Base-by-base conservation (phyloP, 1,140 invertebrate species). In the Drosophila sp. region DNA sequence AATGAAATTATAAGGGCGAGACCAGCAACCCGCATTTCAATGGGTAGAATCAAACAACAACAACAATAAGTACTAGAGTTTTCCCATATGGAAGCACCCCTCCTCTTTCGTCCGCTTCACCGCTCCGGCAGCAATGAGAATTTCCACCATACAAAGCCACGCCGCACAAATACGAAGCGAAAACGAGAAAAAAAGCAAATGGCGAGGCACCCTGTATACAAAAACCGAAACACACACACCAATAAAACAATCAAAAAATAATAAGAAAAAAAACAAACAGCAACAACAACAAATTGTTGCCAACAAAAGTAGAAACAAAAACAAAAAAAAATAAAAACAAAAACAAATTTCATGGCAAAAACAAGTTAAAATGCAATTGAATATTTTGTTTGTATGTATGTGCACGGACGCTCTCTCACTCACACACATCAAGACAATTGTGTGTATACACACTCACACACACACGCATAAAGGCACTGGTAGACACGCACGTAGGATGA, bases 281-380 rank as follows among this genome's bases (percentile, higher is more conserved):
- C 63, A 73, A 47, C 6, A 44, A 8, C 6, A 23, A 38, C 11
- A 58, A 65, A 78, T 79, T 66, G 64, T 79, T 83, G 50, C 56
- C 66, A 70, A 38, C 10, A 38, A 38, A 38, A 17, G 17, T 17
- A 17, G 17, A 17, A 35, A 35, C 33, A 69, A 50, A 68, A 27
- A 30, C 38, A 61, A 44, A 8, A 55, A 40, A 40, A 61, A 73
- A 23, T 60, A 32, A 38, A 35, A 40, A 47, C 54, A 57, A 66
- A n/a, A 73, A 58, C 69, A 73, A 76, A 70, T 60, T 66, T 50
- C 60, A 60, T 50, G 50, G 69, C 72, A 63, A 81, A 82, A 79
- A 70, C 64, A 84, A 73, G 47, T 85, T 80, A 77, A 86, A 70
- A 81, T 86, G 70, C 82, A 86, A 86, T 84, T 84, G 65, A 78